Conservation (phyloP, 2,888 invertebrate species). For the Desoria tigrina region DNA sequence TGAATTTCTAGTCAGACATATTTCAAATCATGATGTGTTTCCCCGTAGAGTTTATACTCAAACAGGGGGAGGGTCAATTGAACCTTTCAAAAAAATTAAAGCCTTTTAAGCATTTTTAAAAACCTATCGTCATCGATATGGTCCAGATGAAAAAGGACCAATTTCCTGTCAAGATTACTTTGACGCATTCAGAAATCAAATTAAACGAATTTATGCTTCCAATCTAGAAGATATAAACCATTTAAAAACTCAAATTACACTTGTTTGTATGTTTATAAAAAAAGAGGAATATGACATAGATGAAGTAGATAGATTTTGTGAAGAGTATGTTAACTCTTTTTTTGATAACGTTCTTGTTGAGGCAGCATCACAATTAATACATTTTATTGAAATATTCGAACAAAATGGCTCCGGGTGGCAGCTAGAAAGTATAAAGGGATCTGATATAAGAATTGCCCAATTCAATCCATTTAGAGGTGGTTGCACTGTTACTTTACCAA, state of each 20-base stretch:
- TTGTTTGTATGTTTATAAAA: conserved; percentile 1
- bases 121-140: conserved; percentile 14
- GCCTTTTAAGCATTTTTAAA: conserved; percentile 15
- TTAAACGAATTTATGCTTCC: too few species aligned
- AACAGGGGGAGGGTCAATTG: neutral
- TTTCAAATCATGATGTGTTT: neutral
- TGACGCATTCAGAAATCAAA: neutral
- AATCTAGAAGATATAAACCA: neutral
- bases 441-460: conserved; percentile 18
- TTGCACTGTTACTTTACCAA: neutral
- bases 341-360: too few species aligned
- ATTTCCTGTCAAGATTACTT: neutral
- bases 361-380: too few species aligned
- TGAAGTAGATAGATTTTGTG: neutral
- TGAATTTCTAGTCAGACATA: neutral
- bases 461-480: conserved; percentile 4
- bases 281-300: neutral
- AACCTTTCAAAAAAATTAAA: conserved; percentile 12
- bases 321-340: conserved; percentile 7
- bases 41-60: neutral
- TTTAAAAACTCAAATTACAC: conserved; percentile 14
- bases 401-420: conserved; percentile 15
- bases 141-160: neutral
- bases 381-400: conserved; percentile 18
- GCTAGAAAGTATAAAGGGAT: neutral